A percentile compares a stretch with the other conserved stretches of the same genome.
These are phyloP conservation scores for Crambe crambe DNA, from an alignment of 37 sponge, comb jelly and placozoan species.

Conservation along the genomic window DNA sequence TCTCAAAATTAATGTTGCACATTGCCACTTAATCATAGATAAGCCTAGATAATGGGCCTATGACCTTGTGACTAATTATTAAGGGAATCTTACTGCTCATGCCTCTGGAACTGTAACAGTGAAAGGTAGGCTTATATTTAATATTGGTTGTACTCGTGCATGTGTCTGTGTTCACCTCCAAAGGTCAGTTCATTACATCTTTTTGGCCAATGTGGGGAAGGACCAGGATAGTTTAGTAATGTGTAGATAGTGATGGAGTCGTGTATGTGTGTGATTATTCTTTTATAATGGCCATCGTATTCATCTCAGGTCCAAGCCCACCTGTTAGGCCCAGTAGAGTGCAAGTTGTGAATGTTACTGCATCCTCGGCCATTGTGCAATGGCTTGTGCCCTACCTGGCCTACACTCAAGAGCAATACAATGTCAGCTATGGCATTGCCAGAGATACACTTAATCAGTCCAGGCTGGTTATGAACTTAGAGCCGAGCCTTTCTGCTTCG, in stretches of 20 bases:
- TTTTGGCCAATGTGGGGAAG: no score
- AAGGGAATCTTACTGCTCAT: neutral
- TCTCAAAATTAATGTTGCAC: no score
- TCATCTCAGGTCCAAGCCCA: conserved; percentile 4
- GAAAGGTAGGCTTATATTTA: neutral
- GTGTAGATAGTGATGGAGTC: no score
- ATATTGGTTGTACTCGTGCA: no score
- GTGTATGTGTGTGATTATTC: neutral
- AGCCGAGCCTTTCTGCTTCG: neutral
- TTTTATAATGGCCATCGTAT: no score
- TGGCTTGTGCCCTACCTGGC: conserved; percentile 11
- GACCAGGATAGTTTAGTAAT: no score
- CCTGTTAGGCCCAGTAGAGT: conserved; percentile 12
- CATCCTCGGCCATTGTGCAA: conserved; percentile 15
- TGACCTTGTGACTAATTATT: no score
- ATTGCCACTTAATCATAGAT: no score
- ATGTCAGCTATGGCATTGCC: conserved; percentile 15
- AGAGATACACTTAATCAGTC: neutral
- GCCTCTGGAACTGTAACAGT: neutral
- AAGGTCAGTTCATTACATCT: no score
- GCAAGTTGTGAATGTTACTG: neutral
- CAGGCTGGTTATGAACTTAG: neutral
- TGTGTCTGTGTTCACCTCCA: no score
- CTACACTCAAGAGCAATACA: conserved; percentile 29
- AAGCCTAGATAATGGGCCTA: no score